These are phyloP conservation scores for Vultur gryphus DNA, from an alignment of 2,797 vertebrate species.

Conservation along the genomic window DNA sequence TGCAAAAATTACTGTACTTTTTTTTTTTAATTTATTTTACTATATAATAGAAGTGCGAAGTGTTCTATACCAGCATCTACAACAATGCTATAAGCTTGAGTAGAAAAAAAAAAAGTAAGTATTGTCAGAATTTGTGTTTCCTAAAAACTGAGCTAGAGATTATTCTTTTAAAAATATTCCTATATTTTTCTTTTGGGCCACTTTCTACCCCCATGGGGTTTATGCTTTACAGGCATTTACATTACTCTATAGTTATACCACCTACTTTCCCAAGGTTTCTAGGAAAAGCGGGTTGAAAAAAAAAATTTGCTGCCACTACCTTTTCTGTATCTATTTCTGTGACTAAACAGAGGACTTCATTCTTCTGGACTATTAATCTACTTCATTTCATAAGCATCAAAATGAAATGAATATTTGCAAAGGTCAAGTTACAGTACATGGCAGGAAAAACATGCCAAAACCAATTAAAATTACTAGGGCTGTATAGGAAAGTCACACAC, in stretches of 20 bases:
- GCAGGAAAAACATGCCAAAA: constrained; percentile 48
- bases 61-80: neutral
- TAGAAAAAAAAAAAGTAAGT: neutral
- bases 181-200: neutral
- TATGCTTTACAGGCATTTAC: neutral
- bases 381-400: neutral
- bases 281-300: neutral
- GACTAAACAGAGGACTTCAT: neutral
- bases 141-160: neutral
- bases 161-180: neutral
- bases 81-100: neutral
- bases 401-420: constrained; percentile 28
- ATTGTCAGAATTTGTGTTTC: neutral
- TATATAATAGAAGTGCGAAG: neutral
- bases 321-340: neutral
- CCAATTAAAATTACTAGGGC: constrained; percentile 29
- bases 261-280: neutral
- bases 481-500: constrained; percentile 17
- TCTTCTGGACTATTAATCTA: constrained; percentile 23
- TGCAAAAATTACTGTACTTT: neutral
- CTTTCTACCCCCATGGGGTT: neutral
- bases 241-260: neutral
- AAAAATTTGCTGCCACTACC: neutral
- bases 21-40: neutral
- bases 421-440: constrained; percentile 40